Base-by-base conservation (phyloP, 1,140 invertebrate genomes). In the Cephus cinctus region DNA sequence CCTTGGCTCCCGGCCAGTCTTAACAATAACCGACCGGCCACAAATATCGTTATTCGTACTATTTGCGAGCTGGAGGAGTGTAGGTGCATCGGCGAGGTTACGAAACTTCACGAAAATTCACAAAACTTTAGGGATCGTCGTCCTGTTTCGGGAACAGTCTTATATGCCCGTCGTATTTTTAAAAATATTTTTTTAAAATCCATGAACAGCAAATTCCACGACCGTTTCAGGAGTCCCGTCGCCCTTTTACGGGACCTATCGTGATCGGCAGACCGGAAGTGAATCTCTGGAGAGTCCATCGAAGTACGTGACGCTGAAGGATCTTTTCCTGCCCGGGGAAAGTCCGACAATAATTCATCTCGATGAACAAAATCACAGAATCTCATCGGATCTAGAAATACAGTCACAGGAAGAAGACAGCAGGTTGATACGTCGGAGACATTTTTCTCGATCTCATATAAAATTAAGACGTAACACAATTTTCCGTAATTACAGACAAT, bases 231-330 rank as follows among this genome's bases (percentile, higher is more conserved):
- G 32, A 12, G 32, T 56, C 12, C 20, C 50, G 1, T 50, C 50
- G 20, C 40, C 41, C 9, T 43, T 48, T 2, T 46, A 59, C 41
- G 18, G 12, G n/a, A 34, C 40, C 35, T 41, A 51, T 21, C 23
- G 12, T 20, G 31, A 35, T 45, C 4, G 36, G 16, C 12, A 32
- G 16, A 36, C 15, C 19, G 18, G 19, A 34, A 21, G n/a, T 40
- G 23, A 5, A 5, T 43, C 36, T 14, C 20, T 43, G 5, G 57
- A 67, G 15, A 57, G 59, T 40, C 41, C 52, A 5, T 56, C 57
- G 6, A 67, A 58, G 50, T 70, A 65, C 14, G 59, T 72, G n/a
- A 55, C 65, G 19, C 50, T 71, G 22, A 68, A 59, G 50, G 65
- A 69, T 54, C 52, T 72, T 14, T 65, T 71, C 25, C 50, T 64